Conservation (phyloP, 2,888 invertebrate genomes). For the Sarcophaga subvicina region DNA sequence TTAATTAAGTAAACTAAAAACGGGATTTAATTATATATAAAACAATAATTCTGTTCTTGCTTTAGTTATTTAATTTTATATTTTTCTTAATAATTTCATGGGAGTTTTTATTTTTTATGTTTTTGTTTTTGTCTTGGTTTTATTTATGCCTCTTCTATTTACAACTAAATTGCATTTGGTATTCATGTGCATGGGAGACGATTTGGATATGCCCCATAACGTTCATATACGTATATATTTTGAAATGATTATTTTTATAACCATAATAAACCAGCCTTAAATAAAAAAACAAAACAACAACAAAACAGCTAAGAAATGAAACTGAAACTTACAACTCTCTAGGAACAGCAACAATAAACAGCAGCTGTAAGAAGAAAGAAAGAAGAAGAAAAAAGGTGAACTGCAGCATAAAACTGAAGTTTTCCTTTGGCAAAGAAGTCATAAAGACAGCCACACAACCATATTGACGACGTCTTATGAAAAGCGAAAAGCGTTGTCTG, state of each 20-base stretch:
- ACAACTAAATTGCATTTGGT: slow-evolving; percentile 12
- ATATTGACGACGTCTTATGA: not conserved
- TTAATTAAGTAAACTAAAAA: not conserved
- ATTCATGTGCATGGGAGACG: not conserved
- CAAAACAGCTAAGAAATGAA: not conserved
- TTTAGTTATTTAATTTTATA: slow-evolving; percentile 4
- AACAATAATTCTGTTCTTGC: not conserved
- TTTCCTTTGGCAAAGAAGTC: slow-evolving; percentile 34
- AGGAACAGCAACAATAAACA: not conserved
- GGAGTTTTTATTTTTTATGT: slow-evolving; percentile 41
- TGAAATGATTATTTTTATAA: slow-evolving; percentile 48
- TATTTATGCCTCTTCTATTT: slow-evolving; percentile 7
- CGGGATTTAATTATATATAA: not conserved
- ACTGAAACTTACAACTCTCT: not conserved
- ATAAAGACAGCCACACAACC: slow-evolving; percentile 5
- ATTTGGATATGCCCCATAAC: not conserved
- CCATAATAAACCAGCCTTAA: slow-evolving; percentile 63
- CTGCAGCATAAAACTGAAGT: slow-evolving; percentile 49
- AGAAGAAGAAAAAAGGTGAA: not conserved
- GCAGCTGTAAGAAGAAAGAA: not conserved
- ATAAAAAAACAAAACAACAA: slow-evolving; percentile 42
- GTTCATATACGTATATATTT: slow-evolving; percentile 2
- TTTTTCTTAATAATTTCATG: slow-evolving; percentile 41
- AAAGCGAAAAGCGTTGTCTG: too few species aligned
- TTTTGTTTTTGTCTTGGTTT: slow-evolving; percentile 25